Percentiles rank a stretch among this genome's conserved stretches.
These are phyloP conservation scores for Leptarthrus brevirostris DNA, from an alignment of 2,888 invertebrate species.

Conservation along the genomic window DNA sequence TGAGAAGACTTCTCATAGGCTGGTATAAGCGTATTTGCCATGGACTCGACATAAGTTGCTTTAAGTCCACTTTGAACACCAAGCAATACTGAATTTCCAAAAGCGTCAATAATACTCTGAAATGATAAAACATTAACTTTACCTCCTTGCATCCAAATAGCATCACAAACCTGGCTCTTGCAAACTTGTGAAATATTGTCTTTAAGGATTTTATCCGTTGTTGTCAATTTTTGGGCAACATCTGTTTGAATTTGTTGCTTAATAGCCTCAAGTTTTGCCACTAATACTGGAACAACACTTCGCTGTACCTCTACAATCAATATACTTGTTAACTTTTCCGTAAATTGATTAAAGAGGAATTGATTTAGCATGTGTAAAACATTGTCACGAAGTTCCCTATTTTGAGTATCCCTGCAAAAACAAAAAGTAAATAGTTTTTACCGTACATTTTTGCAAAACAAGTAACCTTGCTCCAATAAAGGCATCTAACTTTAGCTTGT, in stretches of 20 bases:
- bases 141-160: not conserved
- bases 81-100: conserved; percentile 76
- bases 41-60: conserved; percentile 80
- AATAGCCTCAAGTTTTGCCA: conserved; percentile 78
- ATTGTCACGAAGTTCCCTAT: conserved; percentile 69
- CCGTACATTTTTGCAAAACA: not conserved
- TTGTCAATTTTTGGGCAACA: conserved; percentile 77
- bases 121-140: conserved; percentile 54
- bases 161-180: conserved; percentile 76
- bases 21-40: conserved; percentile 82
- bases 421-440: not conserved
- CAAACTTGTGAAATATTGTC: conserved; percentile 85
- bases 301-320: conserved; percentile 71
- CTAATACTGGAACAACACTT: conserved; percentile 71
- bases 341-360: conserved; percentile 68
- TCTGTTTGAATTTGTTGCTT: conserved; percentile 80
- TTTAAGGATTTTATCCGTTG: conserved; percentile 79
- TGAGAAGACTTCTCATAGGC: conserved; percentile 88
- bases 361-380: conserved; percentile 70
- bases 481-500: conserved; percentile 62
- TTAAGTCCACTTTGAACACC: conserved; percentile 81
- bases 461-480: conserved; percentile 63
- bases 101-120: conserved; percentile 79
- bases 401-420: conserved; percentile 66
- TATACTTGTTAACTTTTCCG: conserved; percentile 70